Conservation (phyloP, 2,113 vertebrate genomes). For the Collichthys lucidus region DNA sequence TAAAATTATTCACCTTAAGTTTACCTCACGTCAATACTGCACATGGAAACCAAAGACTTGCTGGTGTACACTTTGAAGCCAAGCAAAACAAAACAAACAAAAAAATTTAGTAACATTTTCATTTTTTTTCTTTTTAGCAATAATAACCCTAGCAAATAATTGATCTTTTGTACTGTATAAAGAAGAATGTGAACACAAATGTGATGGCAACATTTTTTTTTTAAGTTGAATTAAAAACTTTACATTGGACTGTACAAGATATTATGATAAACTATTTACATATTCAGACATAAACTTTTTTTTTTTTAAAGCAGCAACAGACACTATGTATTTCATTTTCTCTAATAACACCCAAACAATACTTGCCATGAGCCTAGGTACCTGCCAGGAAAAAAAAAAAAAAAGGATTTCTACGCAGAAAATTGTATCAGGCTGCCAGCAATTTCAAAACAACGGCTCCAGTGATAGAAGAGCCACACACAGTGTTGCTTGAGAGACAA, state of each 20-base stretch:
- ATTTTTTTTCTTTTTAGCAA: slow-evolving; percentile 79
- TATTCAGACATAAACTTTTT: slow-evolving; percentile 99
- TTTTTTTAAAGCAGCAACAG: slow-evolving; percentile 98
- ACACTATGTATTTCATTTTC: slow-evolving; percentile 91
- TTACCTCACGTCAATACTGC: slow-evolving; percentile 99
- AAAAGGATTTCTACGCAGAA: slow-evolving; percentile 87
- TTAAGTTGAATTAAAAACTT: slow-evolving; percentile 99
- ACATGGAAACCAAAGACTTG: slow-evolving; percentile 95
- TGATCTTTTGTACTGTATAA: slow-evolving; percentile 90
- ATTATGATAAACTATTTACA: slow-evolving; percentile 99
- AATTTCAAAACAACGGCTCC: slow-evolving; percentile 85
- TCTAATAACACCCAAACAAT: slow-evolving; percentile 95
- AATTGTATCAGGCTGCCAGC: slow-evolving; percentile 87
- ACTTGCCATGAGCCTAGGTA: slow-evolving; percentile 93
- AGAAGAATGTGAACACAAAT: slow-evolving; percentile 95
- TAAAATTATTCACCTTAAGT: slow-evolving; percentile 93
- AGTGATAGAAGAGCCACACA: slow-evolving; percentile 86
- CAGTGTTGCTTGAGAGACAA: slow-evolving; percentile 92
- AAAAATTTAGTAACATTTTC: slow-evolving; percentile 81
- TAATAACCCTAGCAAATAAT: slow-evolving; percentile 93
- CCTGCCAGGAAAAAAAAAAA: slow-evolving; percentile 84
- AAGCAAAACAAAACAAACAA: slow-evolving; percentile 88
- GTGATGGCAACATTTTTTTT: slow-evolving; percentile 93
- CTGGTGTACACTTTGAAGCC: slow-evolving; percentile 95
- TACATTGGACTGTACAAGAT: slow-evolving; percentile 99